Evolutionary conservation across 2,113 vertebrate genomes (phyloP), one percentile per base, ranked within the genome.

Genomic region (Aptenodytes forsteri): DNA sequence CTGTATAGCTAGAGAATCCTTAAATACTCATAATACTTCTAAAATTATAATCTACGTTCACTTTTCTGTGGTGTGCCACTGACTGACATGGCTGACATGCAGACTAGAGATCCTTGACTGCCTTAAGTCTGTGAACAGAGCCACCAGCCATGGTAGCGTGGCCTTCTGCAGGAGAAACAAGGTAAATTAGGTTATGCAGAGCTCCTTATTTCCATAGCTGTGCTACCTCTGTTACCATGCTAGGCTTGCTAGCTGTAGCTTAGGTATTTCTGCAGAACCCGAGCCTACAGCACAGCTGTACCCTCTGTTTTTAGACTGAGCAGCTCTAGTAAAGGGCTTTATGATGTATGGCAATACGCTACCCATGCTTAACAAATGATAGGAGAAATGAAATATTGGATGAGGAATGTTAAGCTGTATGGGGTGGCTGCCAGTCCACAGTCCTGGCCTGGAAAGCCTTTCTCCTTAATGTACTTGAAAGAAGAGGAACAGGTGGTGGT

Each of bases 401-500:
- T 91, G 66, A 83, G 46, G 93, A 92, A 92, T 92, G 87, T 93
- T 94, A 88, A 96, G 85, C 84, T 91, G 13, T 66, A 17, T 56
- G 61, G 66, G 67, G 64, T 0, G 76, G 38, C 78, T 97, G 93
- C 87, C 93, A 94, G 50, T 84, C 61, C 54, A 16, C 65, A 92
- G 61, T 87, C 40, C 22, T 86, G 78, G 29, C 66, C 55, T 76
- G 65, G 40, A 89, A 95, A 87, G 36, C 66, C 27, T 73, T 88
- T 84, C 38, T 73, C 21, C 50, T 77, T 83, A 59, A 70, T 67
- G 36, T 27, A 32, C 19, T 96, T 91, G 82, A 88, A 86, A 59
- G 47, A 86, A 55, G 75, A 80, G 44, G 78, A 96, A 77, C 91
- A 97, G 96, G 91, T 96, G 91, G 81, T 91, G 82, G 66, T 83